Base-by-base conservation (phyloP, 2,797 vertebrate genomes). In the Gallinago stenura region DNA sequence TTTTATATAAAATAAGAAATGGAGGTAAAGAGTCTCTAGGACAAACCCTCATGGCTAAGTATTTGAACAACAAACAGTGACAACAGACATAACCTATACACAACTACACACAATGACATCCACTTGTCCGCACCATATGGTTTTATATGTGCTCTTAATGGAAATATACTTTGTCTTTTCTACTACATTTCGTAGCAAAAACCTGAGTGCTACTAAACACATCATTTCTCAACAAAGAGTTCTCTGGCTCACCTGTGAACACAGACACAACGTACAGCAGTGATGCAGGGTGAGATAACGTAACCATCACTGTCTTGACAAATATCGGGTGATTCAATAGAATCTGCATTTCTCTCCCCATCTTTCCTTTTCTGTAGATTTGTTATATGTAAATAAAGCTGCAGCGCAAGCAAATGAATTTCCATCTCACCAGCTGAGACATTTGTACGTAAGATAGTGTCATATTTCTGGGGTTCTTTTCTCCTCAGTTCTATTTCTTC, bases 361-460 rank as follows among this genome's bases (percentile, higher is more conserved):
- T 35, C 16, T 71, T 76, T 45, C n/a, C 10, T 43, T 61, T 82
- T 56, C 37, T 1, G 0, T 60, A 71, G 10, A 24, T 62, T 51
- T 51, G 13, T 72, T 69, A 20, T 4, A 9, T 0, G 1, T 7
- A 45, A 84, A 60, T 61, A 46, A 82, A 89, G 20, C 41, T 89
- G 28, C 28, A 81, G 43, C 1, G 1, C n/a, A 35, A 35, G 45
- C 20, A 39, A 53, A 35, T 20, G 5, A 30, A 45, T 18, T 17
- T 86, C 15, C 35, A 1, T 54, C 22, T 61, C 5, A 37, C 39
- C 73, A 71, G 60, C 56, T 51, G 53, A 75, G 31, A 13, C 3
- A 2, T 51, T 79, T 75, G 15, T 35, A 14, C 2, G 0, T 10
- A 69, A 56, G 45, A 10, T 1, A 9, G 24, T 6, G 1, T 35